A percentile compares a stretch with the other conserved stretches of the same genome.
Evolutionary conservation across 2,888 invertebrate genomes (phyloP).

Genomic region (Willowsia nigromaculata): DNA sequence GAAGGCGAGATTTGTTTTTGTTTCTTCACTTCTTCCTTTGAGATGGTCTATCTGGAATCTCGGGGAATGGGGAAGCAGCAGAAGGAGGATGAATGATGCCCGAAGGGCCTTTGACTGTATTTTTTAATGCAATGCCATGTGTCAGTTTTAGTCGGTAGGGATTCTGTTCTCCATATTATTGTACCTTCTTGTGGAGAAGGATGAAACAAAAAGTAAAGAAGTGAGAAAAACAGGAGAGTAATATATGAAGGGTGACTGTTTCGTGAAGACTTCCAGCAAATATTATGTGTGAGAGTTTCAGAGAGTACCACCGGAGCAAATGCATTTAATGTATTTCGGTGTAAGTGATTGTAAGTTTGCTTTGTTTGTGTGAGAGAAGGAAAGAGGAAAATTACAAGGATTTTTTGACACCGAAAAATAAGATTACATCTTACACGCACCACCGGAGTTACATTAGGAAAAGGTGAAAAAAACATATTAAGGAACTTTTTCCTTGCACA

Average conservation of each 20-base stretch:
- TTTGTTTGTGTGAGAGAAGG: neutral
- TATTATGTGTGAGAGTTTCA: neutral
- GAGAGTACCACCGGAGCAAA: neutral
- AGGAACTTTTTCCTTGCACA: too few relatives aligned
- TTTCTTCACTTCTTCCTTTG: too few relatives aligned
- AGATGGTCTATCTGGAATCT: neutral
- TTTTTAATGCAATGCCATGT: neutral
- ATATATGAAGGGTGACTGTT: neutral
- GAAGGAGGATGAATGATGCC: constrained; percentile 49
- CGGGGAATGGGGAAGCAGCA: neutral
- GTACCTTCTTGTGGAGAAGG: too few relatives aligned
- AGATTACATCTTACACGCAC: constrained; percentile 3
- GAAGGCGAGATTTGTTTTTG: neutral
- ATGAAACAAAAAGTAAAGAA: neutral
- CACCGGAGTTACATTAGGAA: neutral
- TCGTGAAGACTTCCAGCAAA: neutral
- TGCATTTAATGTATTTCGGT: neutral
- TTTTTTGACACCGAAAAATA: neutral
- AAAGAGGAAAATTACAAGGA: neutral
- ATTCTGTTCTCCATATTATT: neutral
- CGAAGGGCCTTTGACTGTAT: constrained; percentile 26
- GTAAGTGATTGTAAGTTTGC: neutral
- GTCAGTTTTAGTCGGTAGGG: constrained; percentile 41
- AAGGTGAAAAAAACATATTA: neutral
- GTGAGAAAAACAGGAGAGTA: constrained; percentile 53